Evolutionary conservation across 2,888 invertebrate species (phyloP).

Genomic region (Endotricha flammealis): DNA sequence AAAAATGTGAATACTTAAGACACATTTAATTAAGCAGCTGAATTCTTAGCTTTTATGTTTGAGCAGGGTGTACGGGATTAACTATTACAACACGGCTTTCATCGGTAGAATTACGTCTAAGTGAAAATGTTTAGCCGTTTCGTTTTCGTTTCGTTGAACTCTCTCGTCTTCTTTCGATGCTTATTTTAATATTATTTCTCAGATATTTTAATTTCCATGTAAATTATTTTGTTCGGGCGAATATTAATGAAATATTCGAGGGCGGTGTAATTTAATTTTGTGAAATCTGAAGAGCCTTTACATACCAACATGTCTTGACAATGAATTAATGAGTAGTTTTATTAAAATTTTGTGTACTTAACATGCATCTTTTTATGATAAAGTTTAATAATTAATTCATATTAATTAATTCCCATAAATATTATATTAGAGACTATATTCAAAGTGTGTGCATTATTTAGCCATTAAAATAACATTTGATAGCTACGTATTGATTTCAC

Average conservation of each 20-base stretch:
- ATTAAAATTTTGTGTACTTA: too few species aligned
- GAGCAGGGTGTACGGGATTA: slow-evolving; percentile 31
- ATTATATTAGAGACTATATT: too few species aligned
- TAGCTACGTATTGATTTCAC: too few species aligned
- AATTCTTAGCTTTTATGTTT: slow-evolving; percentile 17
- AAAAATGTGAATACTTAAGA: background rate
- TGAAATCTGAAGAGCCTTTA: too few species aligned
- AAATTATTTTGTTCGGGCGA: slow-evolving; percentile 2
- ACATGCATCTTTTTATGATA: too few species aligned
- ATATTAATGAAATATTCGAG: background rate
- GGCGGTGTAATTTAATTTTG: too few species aligned
- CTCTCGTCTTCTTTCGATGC: slow-evolving; percentile 25
- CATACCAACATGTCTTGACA: too few species aligned
- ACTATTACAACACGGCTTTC: slow-evolving; percentile 31
- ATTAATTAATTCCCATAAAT: too few species aligned
- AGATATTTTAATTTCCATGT: slow-evolving; percentile 9
- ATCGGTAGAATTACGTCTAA: slow-evolving; percentile 30
- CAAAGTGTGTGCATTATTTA: too few species aligned
- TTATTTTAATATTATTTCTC: slow-evolving; percentile 13
- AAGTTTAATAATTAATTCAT: too few species aligned
- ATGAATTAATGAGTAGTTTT: too few species aligned
- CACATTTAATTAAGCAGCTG: slow-evolving; percentile 19
- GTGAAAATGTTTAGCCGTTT: slow-evolving; percentile 29
- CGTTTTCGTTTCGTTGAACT: slow-evolving; percentile 35
- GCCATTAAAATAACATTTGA: too few species aligned